These are phyloP conservation scores for Thecocarcelia acutangulata DNA, from an alignment of 2,888 invertebrate genomes.

Conservation along the genomic window DNA sequence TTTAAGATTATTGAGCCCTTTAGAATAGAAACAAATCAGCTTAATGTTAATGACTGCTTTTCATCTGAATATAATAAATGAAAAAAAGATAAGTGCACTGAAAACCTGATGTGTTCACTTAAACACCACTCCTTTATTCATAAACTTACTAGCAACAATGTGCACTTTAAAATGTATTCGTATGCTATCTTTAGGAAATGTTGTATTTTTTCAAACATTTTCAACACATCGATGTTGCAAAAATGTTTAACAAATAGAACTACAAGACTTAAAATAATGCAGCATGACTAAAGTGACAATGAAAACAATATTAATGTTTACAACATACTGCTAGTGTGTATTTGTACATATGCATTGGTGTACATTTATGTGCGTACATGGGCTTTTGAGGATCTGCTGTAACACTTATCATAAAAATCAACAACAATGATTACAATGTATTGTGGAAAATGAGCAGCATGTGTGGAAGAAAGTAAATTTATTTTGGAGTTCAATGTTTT, in stretches of 20 bases:
- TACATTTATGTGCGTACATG: too few species aligned
- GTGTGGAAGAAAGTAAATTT: too few species aligned
- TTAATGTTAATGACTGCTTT: too few species aligned
- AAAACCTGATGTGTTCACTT: too few species aligned
- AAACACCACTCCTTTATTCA: not conserved
- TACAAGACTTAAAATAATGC: slow-evolving; percentile 63
- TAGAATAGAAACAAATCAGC: too few species aligned
- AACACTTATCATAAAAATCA: slow-evolving; percentile 39
- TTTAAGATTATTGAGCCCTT: too few species aligned
- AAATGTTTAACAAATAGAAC: slow-evolving; percentile 60
- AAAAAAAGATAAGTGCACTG: too few species aligned
- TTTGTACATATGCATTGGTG: too few species aligned
- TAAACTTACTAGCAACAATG: not conserved
- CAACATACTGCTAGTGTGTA: slow-evolving; percentile 27
- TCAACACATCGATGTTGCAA: slow-evolving; percentile 54
- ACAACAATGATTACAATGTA: slow-evolving; percentile 52
- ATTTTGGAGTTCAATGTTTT: slow-evolving; percentile 44
- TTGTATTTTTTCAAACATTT: slow-evolving; percentile 20
- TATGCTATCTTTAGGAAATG: slow-evolving; percentile 7
- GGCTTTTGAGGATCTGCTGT: slow-evolving; percentile 36
- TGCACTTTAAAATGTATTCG: slow-evolving; percentile 11
- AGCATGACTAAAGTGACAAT: slow-evolving; percentile 43
- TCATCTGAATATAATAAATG: too few species aligned
- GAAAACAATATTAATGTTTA: slow-evolving; percentile 45
- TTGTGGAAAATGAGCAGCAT: slow-evolving; percentile 59